A percentile compares a stretch with the other conserved stretches of the same genome.
These are phyloP conservation scores for Uloborus plumipes DNA, from an alignment of 2,888 invertebrate species.

Conservation along the genomic window DNA sequence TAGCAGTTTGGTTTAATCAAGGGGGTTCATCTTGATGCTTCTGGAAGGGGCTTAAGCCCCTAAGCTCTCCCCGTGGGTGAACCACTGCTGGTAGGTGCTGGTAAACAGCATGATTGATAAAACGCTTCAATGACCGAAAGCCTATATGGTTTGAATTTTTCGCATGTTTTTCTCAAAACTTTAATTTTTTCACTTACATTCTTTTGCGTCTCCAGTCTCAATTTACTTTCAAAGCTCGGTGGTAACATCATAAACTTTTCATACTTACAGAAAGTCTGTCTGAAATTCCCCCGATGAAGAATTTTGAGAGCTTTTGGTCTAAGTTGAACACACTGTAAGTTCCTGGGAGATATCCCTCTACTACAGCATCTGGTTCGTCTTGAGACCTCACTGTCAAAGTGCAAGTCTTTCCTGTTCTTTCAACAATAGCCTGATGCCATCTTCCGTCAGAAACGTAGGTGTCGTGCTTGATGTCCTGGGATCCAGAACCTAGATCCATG, in stretches of 20 bases:
- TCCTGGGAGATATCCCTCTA: conserved; percentile 78
- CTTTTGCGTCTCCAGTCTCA: too few species aligned
- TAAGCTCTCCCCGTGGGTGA: too few species aligned
- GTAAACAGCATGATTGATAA: too few species aligned
- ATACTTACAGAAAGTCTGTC: conserved; percentile 71
- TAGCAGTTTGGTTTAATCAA: too few species aligned
- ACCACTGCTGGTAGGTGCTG: too few species aligned
- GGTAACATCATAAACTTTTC: conserved; percentile 33
- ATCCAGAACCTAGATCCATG: conserved; percentile 90
- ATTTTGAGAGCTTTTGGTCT: conserved; percentile 84
- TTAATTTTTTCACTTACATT: too few species aligned
- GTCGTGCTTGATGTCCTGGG: conserved; percentile 80
- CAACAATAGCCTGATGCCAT: conserved; percentile 93
- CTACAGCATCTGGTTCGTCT: conserved; percentile 76
- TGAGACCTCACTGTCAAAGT: conserved; percentile 85
- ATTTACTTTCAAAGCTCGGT: too few species aligned
- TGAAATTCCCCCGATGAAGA: conserved; percentile 95
- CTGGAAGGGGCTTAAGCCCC: too few species aligned
- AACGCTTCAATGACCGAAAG: too few species aligned
- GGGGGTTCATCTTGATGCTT: too few species aligned
- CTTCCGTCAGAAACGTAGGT: conserved; percentile 85
- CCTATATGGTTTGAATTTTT: too few species aligned
- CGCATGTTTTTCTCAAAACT: too few species aligned
- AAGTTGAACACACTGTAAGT: conserved; percentile 91
- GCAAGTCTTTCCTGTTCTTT: conserved; percentile 89